These are phyloP conservation scores for Calephelis perditalis DNA, from an alignment of 2,888 invertebrate genomes.

Conservation along the genomic window DNA sequence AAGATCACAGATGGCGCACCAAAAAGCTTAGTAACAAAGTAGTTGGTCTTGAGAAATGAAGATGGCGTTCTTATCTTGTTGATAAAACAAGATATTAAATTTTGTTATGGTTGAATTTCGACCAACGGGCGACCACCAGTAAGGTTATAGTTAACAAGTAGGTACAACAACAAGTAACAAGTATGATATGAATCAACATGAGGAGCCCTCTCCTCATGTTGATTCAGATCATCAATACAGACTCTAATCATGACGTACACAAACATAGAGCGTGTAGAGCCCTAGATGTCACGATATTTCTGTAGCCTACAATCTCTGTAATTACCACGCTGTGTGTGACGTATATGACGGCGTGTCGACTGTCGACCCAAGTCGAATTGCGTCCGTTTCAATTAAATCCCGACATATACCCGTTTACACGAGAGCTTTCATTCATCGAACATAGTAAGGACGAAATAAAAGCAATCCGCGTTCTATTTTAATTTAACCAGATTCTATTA, in stretches of 20 bases:
- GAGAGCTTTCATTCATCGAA: conserved; percentile 51
- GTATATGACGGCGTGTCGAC: conserved; percentile 34
- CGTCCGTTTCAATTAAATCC: conserved; percentile 67
- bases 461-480: conserved; percentile 31
- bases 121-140: no score
- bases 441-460: conserved; percentile 36
- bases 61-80: no score
- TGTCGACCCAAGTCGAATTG: conserved; percentile 41
- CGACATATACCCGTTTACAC: conserved; percentile 43
- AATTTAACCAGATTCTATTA: conserved; percentile 27
- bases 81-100: no score
- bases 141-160: no score
- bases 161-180: no score
- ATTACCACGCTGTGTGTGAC: conserved; percentile 47
- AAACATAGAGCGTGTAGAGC: conserved; percentile 32
- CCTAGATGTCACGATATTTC: conserved; percentile 57
- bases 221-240: not conserved
- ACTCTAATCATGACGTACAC: conserved; percentile 3
- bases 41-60: no score
- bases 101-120: no score
- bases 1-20: no score
- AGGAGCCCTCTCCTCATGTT: no score
- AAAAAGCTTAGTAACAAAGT: no score
- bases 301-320: conserved; percentile 49
- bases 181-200: no score